Conservation (phyloP, 2,797 vertebrate genomes). For the Spatula versicolor region DNA sequence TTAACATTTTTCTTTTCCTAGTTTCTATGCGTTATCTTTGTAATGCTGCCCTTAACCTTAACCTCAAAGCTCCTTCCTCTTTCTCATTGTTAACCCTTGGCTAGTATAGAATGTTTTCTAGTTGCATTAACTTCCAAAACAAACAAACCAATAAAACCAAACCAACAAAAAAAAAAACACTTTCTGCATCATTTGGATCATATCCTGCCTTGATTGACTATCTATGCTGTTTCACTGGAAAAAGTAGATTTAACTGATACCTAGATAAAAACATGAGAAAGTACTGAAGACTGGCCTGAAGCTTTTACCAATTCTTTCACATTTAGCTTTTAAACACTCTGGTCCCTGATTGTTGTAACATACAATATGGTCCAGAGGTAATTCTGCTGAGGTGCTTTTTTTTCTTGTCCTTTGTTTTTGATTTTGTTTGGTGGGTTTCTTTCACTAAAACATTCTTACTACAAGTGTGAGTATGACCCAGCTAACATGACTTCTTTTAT, state of each 20-base stretch:
- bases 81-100: conserved; percentile 2
- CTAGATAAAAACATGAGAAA: background rate
- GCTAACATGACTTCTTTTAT: background rate
- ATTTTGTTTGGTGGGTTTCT: background rate
- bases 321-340: background rate
- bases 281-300: background rate
- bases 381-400: background rate
- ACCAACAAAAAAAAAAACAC: background rate
- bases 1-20: conserved; percentile 37
- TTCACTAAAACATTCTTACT: background rate
- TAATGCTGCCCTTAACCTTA: conserved; percentile 40
- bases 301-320: background rate
- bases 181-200: background rate
- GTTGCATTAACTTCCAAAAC: background rate
- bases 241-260: background rate
- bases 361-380: background rate
- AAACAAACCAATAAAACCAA: background rate
- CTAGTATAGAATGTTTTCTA: background rate
- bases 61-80: conserved; percentile 3
- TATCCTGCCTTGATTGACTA: background rate
- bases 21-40: conserved; percentile 42
- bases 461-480: background rate
- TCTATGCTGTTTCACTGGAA: background rate
- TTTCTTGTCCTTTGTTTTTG: background rate
- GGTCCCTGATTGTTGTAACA: background rate